Base-by-base conservation (phyloP, 2,888 invertebrate genomes). In the Seira ritae region DNA sequence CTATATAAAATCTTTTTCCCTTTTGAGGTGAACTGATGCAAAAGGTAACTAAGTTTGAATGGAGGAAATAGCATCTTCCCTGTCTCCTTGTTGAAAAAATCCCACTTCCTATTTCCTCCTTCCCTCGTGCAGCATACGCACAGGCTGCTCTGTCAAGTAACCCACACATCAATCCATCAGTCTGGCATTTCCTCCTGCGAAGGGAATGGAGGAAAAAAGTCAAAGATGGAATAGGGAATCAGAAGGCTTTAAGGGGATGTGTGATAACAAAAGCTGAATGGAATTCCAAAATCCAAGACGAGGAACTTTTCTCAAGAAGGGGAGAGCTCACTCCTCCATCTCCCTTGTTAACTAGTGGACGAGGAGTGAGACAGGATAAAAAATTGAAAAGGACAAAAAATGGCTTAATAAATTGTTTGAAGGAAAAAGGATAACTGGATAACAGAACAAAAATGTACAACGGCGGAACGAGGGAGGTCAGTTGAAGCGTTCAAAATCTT, bases 251-350 rank as follows among this genome's bases (percentile, higher is more conserved):
- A 20, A 19, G 3, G n/a, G n/a, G n/a, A n/a, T n/a, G 19, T 50
- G 23, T 46, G 50, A 24, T 68, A 37, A 68, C 68, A 68, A 60
- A 75, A 75, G 76, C 68, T 76, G 55, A 76, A 76, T 76, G 55
- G 68, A 76, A 76, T 68, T 76, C 76, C 50, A 68, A 68, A 76
- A 68, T 68, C 76, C 10, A n/a, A 62, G 62, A 62, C 62, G 62
- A 62, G 22, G 20, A 20, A 62, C 62, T 10, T 31, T 31, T 17
- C n/a, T 17, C n/a, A 17, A 3, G 55, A 55, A 55, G 17, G 17
- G 12, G 55, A 55, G 12, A 2, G 3, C 12, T 3, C 55, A 1
- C 62, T 50, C 4, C 20, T 62, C n/a, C 8, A 31, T 8, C 31
- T 31, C 31, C 31, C 2, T 62, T 62, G 62, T 62, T 62, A 62